A percentile compares a stretch with the other conserved stretches of the same genome.
Evolutionary conservation across 2,888 invertebrate genomes (phyloP).

Genomic region (Epirrhoe tristata): DNA sequence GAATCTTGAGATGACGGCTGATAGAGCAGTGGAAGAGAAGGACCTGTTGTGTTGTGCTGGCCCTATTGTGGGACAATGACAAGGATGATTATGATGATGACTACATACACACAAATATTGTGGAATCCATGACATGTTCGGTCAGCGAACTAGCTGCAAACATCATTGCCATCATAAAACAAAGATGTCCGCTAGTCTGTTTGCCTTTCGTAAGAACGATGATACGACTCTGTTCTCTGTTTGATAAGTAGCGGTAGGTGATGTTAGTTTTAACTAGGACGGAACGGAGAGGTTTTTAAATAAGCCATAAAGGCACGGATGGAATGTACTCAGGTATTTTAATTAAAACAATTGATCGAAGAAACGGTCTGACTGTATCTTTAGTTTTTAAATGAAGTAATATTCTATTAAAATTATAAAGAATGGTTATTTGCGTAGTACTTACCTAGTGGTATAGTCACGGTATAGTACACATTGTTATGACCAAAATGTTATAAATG

Average conservation of each 20-base stretch:
- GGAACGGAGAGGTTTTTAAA: background rate
- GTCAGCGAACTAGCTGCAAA: conserved; percentile 26
- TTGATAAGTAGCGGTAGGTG: conserved; percentile 12
- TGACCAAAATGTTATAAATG: too few species aligned
- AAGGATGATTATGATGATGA: too few species aligned
- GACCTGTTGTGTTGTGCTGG: too few species aligned
- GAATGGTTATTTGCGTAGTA: too few species aligned
- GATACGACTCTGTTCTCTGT: conserved; percentile 3
- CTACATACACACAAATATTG: background rate
- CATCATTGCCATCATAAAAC: conserved; percentile 24
- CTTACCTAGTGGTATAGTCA: too few species aligned
- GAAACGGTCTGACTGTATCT: background rate
- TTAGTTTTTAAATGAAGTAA: too few species aligned
- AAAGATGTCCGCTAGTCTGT: conserved; percentile 21
- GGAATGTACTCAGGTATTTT: background rate
- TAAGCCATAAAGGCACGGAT: background rate
- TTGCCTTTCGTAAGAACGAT: conserved; percentile 15
- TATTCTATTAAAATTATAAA: too few species aligned
- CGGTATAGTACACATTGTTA: too few species aligned
- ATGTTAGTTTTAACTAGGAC: background rate
- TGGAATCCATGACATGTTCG: conserved; percentile 16
- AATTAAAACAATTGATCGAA: background rate
- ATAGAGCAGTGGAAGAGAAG: too few species aligned
- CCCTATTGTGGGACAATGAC: too few species aligned
- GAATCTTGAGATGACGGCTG: too few species aligned